Evolutionary conservation across 2,888 invertebrate species (phyloP), one percentile per base, ranked within the genome.

Genomic region (Rhyacophila evoluta): DNA sequence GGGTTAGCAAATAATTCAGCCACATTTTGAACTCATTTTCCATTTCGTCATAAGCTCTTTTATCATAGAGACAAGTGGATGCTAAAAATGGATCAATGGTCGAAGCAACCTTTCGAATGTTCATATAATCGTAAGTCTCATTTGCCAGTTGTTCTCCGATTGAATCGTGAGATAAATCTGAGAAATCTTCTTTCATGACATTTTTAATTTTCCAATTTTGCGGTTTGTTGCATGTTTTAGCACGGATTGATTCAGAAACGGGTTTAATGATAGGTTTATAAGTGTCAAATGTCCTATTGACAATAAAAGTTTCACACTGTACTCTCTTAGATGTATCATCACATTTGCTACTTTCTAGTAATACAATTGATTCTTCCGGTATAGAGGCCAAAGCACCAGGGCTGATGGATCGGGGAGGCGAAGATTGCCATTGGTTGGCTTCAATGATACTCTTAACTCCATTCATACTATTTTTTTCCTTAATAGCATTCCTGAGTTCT

Each of bases 1-100:
- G 94, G 2, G 94, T 93, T 5, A 96, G 87, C 73, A 96, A 87
- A 6, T 92, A 93, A 85, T 96, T 95, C 0, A 96, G 86, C 95
- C 95, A 96, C 83, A 94, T 93, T 84, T 92, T 94, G 79, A 95
- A 94, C 84, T 94, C 92, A 0, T 85, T 87, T 86, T 94, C 94
- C 85, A 95, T 93, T 78, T 92, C 91, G 69, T 92, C 90, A 0
- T 95, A 89, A 84, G 94, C 93, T 83, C 90, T 88, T 81, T 93
- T 92, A 84, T 94, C 93, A 83, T 93, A 91, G 84, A 92, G 93
- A 84, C 94, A 91, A 0, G 92, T 91, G 0, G 91, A 88, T 0
- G 92, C 91, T 38, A 92, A 85, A 83, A 94, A 94, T 2, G 94
- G 94, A 87, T 94, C 93, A 4, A 90, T 87, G 1, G 92, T 93